Evolutionary conservation across 2,797 vertebrate species (phyloP).

Genomic region (Benthosema pterotum): DNA sequence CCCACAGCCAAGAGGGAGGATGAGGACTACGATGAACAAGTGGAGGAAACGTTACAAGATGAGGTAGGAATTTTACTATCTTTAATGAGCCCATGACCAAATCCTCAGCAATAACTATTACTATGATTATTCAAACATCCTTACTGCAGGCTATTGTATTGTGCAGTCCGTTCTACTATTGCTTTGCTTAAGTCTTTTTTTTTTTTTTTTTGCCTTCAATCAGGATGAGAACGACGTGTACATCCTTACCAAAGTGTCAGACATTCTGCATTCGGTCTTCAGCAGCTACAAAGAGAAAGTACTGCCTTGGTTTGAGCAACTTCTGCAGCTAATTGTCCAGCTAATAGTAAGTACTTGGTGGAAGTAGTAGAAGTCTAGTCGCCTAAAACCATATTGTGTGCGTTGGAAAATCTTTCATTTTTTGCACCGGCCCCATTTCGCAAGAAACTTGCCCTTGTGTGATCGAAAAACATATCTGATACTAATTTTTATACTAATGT

Average conservation of each 20-base stretch:
- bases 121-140: too few species aligned
- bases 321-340: slow-evolving; percentile 95
- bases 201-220: neutral
- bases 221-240: slow-evolving; percentile 98
- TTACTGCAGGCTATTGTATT: too few species aligned
- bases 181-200: too few species aligned
- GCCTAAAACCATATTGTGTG: too few species aligned
- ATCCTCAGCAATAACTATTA: too few species aligned
- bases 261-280: slow-evolving; percentile 97
- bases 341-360: slow-evolving; percentile 87
- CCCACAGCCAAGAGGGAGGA: slow-evolving; percentile 94
- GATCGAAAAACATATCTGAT: too few species aligned
- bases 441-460: too few species aligned
- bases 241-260: slow-evolving; percentile 98
- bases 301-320: slow-evolving; percentile 96
- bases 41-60: slow-evolving; percentile 96
- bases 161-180: too few species aligned
- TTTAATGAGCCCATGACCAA: neutral
- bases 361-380: too few species aligned
- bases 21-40: slow-evolving; percentile 98
- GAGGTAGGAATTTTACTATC: slow-evolving; percentile 80
- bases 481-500: too few species aligned
- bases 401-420: too few species aligned
- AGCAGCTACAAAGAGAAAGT: slow-evolving; percentile 97
- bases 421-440: too few species aligned